phyloP scores from a whole-genome alignment of 2,888 invertebrate genomes.

The Polyploca ridens region DNA sequence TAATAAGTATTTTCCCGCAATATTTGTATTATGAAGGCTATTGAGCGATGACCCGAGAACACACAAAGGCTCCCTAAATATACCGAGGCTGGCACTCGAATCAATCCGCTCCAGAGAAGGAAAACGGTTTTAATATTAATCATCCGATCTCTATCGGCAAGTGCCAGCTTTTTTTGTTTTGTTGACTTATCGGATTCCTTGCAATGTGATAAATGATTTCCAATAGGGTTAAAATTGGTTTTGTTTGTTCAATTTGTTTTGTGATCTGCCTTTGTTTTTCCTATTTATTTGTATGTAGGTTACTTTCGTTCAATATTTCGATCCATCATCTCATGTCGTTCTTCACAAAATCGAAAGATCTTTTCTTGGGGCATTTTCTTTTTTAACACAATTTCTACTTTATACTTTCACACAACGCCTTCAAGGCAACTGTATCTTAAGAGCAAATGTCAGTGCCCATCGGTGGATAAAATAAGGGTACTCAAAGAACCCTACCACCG shows the following conservation, averaged over 20 bases:
- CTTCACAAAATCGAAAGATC: too few species aligned
- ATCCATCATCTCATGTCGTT: too few species aligned
- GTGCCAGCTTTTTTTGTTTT: slow-evolving; percentile 42
- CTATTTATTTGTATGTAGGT: background rate
- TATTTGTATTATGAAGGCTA: slow-evolving; percentile 14
- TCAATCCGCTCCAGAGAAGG: slow-evolving; percentile 12
- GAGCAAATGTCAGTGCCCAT: too few species aligned
- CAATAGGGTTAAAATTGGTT: slow-evolving; percentile 36
- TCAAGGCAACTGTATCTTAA: too few species aligned
- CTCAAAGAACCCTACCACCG: too few species aligned
- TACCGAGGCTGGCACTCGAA: slow-evolving; percentile 4
- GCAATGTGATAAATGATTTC: slow-evolving; percentile 40
- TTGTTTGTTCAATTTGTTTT: slow-evolving; percentile 36
- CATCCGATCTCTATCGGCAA: slow-evolving; percentile 16
- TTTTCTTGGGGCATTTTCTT: too few species aligned
- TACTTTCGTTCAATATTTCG: too few species aligned
- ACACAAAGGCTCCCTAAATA: slow-evolving; percentile 10
- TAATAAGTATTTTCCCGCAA: slow-evolving; percentile 13
- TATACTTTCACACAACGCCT: too few species aligned
- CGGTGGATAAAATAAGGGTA: too few species aligned
- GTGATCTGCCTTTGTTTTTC: background rate
- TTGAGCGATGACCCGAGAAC: slow-evolving; percentile 11
- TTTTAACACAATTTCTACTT: too few species aligned
- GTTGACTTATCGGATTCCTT: slow-evolving; percentile 46
- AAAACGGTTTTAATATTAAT: slow-evolving; percentile 29